Base-by-base conservation (phyloP, 92 coral and sea anemone genomes). In the Paramuricea clavata region DNA sequence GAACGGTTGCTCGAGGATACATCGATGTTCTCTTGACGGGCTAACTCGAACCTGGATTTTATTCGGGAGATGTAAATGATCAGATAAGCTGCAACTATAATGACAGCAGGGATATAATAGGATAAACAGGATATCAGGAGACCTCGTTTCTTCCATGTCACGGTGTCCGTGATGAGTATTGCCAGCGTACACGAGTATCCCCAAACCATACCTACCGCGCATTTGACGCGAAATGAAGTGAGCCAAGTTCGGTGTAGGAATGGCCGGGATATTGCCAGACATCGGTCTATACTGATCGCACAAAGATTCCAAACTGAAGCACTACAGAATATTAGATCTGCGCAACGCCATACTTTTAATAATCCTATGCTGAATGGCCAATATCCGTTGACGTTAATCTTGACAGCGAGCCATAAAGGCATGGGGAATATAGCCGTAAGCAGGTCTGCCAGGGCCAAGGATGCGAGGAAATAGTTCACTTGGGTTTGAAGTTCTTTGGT, bases 241-340 rank as follows among this genome's bases (percentile, higher is more conserved):
- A 97, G 89, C 22, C 93, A 90, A 13, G 88, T 98, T 89, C 95
- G 92, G 67, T 97, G 99, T 68, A 76, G 92, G 0, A 97, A 90
- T 30, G 99, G 99, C 57, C 84, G 78, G 54, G 87, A 82, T 42
- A 97, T 93, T 17, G 99, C 99, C 22, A 97, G 90, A 52, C 93
- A 93, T 56, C 99, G 87, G 90, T 97, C 99, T 68, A 97, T 56
- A 52, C 99, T 97, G 21, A 97, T 95, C n/a, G 93, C 78, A 74
- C 99, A 97, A 21, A 97, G 91, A 61, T 97, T 97, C 99, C 99
- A 97, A 28, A 97, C 94, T 21, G 99, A 97, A 17, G 99, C 94
- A 0, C 97, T 92, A 2, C 99, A 98, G 47, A 95, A 93, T 16
- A 92, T 74, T 26, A 97, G 92, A 77, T 97, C 99, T 50, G 95